phyloP scores from a whole-genome alignment of 1,140 invertebrate species.

The Tenebrio molitor region DNA sequence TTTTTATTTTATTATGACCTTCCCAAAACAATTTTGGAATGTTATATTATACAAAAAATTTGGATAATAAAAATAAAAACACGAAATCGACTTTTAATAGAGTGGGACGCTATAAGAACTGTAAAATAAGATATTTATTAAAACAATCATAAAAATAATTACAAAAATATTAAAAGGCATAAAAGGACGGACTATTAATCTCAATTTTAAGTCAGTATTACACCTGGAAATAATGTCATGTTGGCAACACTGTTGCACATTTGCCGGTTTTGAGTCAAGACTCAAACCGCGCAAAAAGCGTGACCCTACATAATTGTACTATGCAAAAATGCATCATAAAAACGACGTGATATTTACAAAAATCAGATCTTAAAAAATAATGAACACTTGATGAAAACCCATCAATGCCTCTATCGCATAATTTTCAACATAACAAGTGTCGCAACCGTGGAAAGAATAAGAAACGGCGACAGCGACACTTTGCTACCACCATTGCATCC shows the following conservation, averaged over 20 bases:
- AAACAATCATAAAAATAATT: constrained; percentile 9
- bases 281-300: no score
- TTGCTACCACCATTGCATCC: constrained; percentile 81
- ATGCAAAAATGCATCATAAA: background rate
- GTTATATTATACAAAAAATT: background rate
- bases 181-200: constrained; percentile 6
- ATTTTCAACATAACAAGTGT: background rate
- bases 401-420: background rate
- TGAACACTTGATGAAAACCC: background rate
- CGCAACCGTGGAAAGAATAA: background rate
- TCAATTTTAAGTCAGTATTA: background rate
- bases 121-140: background rate
- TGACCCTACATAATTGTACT: constrained; percentile 8
- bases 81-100: no score
- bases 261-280: no score
- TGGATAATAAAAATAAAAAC: no score
- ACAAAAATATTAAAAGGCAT: background rate
- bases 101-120: no score
- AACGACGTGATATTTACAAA: background rate
- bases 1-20: background rate
- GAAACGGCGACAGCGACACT: constrained; percentile 48
- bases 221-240: no score
- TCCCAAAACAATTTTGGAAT: background rate
- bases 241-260: no score
- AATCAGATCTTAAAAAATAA: background rate